Evolutionary conservation across 2,113 vertebrate species (phyloP), one percentile per base, ranked within the genome.

Genomic region (Phrynocephalus versicolor): DNA sequence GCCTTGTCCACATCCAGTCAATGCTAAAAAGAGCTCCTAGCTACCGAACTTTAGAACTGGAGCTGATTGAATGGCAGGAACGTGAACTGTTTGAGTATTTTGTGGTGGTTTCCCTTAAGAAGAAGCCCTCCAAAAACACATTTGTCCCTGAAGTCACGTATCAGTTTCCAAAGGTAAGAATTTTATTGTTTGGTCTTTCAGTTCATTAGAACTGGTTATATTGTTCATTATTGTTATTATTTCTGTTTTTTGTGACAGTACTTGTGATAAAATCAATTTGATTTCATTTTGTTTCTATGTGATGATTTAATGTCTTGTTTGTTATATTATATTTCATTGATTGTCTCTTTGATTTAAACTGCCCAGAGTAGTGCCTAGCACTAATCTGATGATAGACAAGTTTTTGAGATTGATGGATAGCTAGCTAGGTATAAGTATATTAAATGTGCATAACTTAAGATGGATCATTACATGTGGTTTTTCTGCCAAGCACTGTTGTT

Each of bases 41-140:
- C 94, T 99, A 99, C 84, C 97, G 98, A 82, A 99, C 99, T 0
- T 96, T 99, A 96, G 99, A 99, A 94, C 96, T 99, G 92, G 98
- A 99, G 95, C 96, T 99, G 86, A 97, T 99, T 1, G 98, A 99
- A 92, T 99, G 99, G 99, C 99, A 99, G 94, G 99, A 99, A 90
- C 96, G 98, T 84, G 98, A 99, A 91, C 96, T 99, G 57, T 99
- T 99, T 86, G 98, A 99, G 91, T 99, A 98, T 93, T 99, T 99
- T 92, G 98, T 99, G 88, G 99, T 99, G 70, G 97, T 99, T 85
- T 99, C 98, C 30, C 94, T 99, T 91, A 99, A 98, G 96, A 99
- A 98, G 96, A 99, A 99, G 94, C 97, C 98, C 5, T 97, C 96
- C 91, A 98, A 98, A 93, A 99, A 97, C 93, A 98, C 97, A 65